These are phyloP conservation scores for Heteromurus nitidus DNA, from an alignment of 2,888 invertebrate genomes.

Conservation along the genomic window DNA sequence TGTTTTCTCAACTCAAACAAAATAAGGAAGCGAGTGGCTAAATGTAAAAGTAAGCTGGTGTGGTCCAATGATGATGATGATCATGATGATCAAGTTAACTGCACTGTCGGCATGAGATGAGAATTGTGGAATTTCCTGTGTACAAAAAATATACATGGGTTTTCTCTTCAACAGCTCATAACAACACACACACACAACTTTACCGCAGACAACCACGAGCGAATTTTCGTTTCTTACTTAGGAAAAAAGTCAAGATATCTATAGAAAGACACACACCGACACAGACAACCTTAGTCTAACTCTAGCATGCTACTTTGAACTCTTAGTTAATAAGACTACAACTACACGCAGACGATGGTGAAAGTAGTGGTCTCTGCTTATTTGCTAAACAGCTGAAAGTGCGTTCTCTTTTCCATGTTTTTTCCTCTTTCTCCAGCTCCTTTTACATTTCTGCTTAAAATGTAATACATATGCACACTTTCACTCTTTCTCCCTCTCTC, in stretches of 20 bases:
- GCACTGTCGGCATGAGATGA: not conserved
- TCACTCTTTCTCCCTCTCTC: too few relatives aligned
- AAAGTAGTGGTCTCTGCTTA: conserved; percentile 43
- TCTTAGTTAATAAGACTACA: conserved; percentile 46
- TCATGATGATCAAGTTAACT: not conserved
- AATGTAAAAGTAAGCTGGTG: not conserved
- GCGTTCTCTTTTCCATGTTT: conserved; percentile 48
- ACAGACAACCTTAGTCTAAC: conserved; percentile 7
- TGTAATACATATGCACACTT: conserved; percentile 21
- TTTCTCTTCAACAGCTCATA: not conserved
- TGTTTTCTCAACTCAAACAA: conserved; percentile 9
- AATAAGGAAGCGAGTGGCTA: not conserved
- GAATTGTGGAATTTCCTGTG: not conserved
- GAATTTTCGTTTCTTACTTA: not conserved
- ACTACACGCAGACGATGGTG: conserved; percentile 33
- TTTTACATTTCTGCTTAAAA: not conserved
- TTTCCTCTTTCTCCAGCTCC: conserved; percentile 2
- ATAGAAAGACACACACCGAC: too few relatives aligned
- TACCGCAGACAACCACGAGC: not conserved
- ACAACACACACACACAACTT: conserved; percentile 6
- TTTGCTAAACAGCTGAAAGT: conserved; percentile 52
- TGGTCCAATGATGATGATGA: not conserved
- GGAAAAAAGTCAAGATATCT: conserved; percentile 7
- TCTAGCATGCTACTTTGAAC: conserved; percentile 10
- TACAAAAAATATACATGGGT: not conserved